phyloP scores from a whole-genome alignment of 1,140 invertebrate genomes.

The Neodiprion fabricii region DNA sequence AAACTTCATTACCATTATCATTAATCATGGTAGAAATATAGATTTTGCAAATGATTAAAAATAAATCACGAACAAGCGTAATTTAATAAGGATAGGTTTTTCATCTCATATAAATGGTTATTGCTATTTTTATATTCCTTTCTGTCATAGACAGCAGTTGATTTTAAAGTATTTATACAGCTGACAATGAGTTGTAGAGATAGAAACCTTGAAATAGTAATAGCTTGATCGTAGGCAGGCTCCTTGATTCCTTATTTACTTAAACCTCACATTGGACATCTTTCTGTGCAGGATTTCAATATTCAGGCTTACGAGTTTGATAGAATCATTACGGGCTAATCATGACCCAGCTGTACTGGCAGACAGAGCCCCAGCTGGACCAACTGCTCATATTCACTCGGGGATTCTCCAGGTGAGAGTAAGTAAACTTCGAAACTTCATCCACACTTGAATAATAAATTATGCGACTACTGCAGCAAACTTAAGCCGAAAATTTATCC shows the following conservation, averaged over 20 bases:
- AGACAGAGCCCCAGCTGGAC: slow-evolving; percentile 75
- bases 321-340: slow-evolving; percentile 78
- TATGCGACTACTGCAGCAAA: neutral
- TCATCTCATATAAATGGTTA: neutral
- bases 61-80: neutral
- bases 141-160: slow-evolving; percentile 17
- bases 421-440: slow-evolving; percentile 39
- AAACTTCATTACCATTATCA: neutral
- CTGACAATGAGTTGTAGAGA: neutral
- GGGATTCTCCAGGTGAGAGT: slow-evolving; percentile 84
- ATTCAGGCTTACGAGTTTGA: slow-evolving; percentile 70
- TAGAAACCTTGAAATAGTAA: neutral
- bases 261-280: neutral
- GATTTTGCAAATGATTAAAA: too few species aligned
- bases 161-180: slow-evolving; percentile 9
- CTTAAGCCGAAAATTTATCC: slow-evolving; percentile 17
- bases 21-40: too few species aligned
- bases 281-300: slow-evolving; percentile 47
- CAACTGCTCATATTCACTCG: slow-evolving; percentile 90
- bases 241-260: neutral
- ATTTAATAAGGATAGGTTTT: neutral
- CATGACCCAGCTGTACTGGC: slow-evolving; percentile 72
- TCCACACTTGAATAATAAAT: too few species aligned
- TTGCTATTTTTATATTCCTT: slow-evolving; percentile 8
- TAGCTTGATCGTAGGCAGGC: neutral